Base-by-base conservation (phyloP, 2,797 vertebrate species). In the Mus spretus region DNA sequence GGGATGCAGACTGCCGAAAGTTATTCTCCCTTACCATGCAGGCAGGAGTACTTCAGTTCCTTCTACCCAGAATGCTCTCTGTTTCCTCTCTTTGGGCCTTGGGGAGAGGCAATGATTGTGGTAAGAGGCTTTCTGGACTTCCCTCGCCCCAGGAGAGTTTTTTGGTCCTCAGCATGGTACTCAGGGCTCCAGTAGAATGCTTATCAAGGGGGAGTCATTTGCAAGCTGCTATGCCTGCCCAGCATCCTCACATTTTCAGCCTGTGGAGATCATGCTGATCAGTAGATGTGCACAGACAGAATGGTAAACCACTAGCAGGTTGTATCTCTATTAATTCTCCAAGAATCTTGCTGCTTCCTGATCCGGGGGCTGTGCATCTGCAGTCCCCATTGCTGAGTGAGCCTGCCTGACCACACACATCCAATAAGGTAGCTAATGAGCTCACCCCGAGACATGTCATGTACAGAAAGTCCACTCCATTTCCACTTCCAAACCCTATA, bases 231-330 rank as follows among this genome's bases (percentile, higher is more conserved):
- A 13, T 83, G 53, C 28, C 5, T 70, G 65, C 67, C 57, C 3
- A 1, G 31, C n/a, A 0, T 12, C 8, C 47, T 31, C 1, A 74
- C 83, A 40, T 75, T 0, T 6, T 91, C 67, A 47, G 82, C 89
- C 85, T 37, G 19, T 72, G 89, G 81, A 50, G 81, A 47, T 78
- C 59, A 2, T 9, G 84, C 28, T 74, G 37, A 47, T 72, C 44
- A 83, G 47, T 44, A 55, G 40, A 34, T 90, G 11, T 93, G 40
- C 96, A 47, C 53, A 91, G 79, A 80, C 89, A 40, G 57, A 85
- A 67, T 40, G 74, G 28, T 37, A 61, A 90, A 31, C 31, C 8
- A 17, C 70, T 75, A 19, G 34, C 15, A 61, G 81, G 14, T 47
- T 67, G 17, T 57, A 34, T 17, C 40, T 57, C 40, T 82, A 37